Percentiles rank a stretch among this genome's conserved stretches.
Conservation (phyloP, 2,113 vertebrate species). For the Dermatemys mawii region DNA sequence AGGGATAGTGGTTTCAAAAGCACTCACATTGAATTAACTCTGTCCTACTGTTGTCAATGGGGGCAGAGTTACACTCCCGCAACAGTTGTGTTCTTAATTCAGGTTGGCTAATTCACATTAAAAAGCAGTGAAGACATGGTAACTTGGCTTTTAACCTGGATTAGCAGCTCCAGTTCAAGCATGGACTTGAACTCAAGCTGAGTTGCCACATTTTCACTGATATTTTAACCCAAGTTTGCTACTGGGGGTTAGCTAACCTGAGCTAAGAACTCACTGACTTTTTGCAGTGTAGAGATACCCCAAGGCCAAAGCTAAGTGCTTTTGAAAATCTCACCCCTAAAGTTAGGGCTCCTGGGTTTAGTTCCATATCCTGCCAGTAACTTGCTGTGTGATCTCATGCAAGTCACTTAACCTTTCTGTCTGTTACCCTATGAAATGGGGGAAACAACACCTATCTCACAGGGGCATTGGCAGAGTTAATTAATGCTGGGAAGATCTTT, state of each 20-base stretch:
- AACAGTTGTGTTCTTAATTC: neutral
- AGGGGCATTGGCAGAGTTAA: neutral
- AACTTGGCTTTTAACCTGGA: neutral
- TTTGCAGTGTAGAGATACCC: neutral
- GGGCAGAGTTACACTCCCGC: neutral
- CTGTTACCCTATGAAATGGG: neutral
- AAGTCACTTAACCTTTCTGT: neutral
- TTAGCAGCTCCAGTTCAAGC: neutral
- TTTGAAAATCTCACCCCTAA: slow-evolving; percentile 1
- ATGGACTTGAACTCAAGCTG: neutral
- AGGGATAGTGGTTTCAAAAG: neutral
- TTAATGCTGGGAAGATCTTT: neutral
- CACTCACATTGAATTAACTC: neutral
- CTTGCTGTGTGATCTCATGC: neutral
- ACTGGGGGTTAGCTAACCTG: neutral
- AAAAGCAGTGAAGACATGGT: neutral
- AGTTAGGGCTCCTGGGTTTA: neutral
- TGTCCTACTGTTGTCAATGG: neutral
- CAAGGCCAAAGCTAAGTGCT: neutral
- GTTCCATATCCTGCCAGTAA: neutral
- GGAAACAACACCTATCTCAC: neutral
- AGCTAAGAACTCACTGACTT: neutral
- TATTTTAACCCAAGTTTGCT: neutral
- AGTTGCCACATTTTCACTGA: neutral
- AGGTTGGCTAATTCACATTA: neutral